Conservation (phyloP, 2,797 vertebrate species). For the Muscicapa comitata region DNA sequence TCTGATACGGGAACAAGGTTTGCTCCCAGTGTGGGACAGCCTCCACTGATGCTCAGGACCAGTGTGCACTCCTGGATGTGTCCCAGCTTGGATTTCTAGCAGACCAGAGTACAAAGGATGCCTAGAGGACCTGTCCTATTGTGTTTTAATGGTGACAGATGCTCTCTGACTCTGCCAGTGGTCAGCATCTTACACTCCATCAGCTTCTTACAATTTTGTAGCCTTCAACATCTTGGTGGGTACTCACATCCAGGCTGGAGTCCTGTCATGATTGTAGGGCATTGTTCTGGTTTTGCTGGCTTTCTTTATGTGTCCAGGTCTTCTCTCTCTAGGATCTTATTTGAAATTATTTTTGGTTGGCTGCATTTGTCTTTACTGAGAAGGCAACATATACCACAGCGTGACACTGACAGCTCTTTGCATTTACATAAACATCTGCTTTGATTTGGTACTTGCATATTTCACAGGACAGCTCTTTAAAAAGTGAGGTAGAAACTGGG, state of each 20-base stretch:
- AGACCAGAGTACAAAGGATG: not conserved
- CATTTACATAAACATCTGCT: not conserved
- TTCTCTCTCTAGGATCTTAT: not conserved
- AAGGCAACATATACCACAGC: not conserved
- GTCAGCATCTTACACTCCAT: not conserved
- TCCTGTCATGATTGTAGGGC: not conserved
- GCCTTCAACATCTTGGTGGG: not conserved
- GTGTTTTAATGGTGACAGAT: not conserved
- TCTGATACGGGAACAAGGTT: not conserved
- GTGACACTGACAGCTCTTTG: not conserved
- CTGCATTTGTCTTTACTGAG: not conserved
- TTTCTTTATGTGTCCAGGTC: not conserved
- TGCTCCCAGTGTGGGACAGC: not conserved
- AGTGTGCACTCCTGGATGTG: not conserved
- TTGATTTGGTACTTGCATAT: not conserved
- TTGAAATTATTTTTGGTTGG: not conserved
- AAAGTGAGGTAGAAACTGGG: not conserved
- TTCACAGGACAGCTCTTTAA: not conserved
- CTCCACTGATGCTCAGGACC: not conserved
- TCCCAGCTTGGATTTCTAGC: not conserved
- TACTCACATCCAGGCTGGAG: not conserved
- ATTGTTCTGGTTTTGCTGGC: not conserved
- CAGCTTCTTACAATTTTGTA: not conserved
- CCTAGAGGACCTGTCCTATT: not conserved
- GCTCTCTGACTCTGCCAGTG: not conserved